Evolutionary conservation across 1,140 invertebrate species (phyloP).

Genomic region (Bursaphelenchus mucronatus): DNA sequence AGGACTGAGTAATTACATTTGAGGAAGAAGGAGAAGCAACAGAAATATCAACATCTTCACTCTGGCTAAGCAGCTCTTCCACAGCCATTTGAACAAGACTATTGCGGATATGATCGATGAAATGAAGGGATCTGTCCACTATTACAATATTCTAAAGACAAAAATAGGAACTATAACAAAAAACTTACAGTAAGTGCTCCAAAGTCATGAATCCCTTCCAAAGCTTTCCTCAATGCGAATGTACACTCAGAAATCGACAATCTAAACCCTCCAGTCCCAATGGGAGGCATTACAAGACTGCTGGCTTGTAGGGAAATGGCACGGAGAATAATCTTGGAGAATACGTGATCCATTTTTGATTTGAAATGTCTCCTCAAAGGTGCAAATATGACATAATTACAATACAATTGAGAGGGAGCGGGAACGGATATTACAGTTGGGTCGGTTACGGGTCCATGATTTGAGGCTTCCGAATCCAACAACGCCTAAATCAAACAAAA

Average conservation of each 20-base stretch:
- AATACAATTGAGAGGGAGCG: conserved; percentile 11
- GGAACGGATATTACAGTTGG: conserved; percentile 18
- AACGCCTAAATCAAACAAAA: conserved; percentile 11
- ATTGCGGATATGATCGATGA: not conserved
- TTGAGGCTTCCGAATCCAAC: not conserved
- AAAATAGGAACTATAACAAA: not conserved
- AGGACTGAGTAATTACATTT: not conserved
- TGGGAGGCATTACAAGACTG: conserved; percentile 23
- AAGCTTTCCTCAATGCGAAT: conserved; percentile 5
- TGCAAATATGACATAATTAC: conserved; percentile 24
- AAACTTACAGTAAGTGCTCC: conserved; percentile 20
- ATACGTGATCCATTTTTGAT: conserved; percentile 18
- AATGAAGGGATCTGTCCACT: not conserved
- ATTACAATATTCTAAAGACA: conserved; percentile 5
- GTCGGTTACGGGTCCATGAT: not conserved
- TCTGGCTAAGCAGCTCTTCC: not conserved
- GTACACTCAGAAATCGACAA: not conserved
- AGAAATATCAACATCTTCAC: not conserved
- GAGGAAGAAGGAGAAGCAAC: conserved; percentile 1
- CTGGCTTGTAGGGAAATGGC: conserved; percentile 8
- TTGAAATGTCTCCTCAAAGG: conserved; percentile 12
- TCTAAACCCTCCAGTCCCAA: conserved; percentile 25
- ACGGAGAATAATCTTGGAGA: conserved; percentile 10
- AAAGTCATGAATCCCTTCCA: conserved; percentile 16
- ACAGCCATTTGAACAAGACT: not conserved